Evolutionary conservation across 1,140 invertebrate genomes (phyloP), one percentile per base, ranked within the genome.

Genomic region (Drosophila azteca): DNA sequence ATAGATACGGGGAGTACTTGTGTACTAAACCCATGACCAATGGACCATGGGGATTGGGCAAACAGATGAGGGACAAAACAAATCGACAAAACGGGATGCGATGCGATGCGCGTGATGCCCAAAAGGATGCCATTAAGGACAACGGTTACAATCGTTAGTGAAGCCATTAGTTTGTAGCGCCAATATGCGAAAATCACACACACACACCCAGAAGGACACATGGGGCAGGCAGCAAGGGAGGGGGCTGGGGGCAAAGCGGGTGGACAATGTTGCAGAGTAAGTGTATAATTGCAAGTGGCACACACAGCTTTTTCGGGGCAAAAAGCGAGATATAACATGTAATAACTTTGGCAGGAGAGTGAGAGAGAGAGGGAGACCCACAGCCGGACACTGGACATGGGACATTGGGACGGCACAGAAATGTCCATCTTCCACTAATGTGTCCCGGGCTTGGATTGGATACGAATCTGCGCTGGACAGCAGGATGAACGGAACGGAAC

Each of bases 101-200:
- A 68, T 49, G 54, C 65, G 65, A 75, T 81, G 74, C 77, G 82
- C 78, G 81, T 85, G 82, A 85, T 87, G 74, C 43, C 73, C 82
- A 77, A 85, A 88, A 89, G 79, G 76, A 84, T 77, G 83, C 83
- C 84, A 88, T 88, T 89, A 88, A 83, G 71, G 79, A 73, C 83
- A 88, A 89, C 84, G 84, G 83, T 88, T 88, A 83, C 83, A 88
- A 89, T 83, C 84, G 83, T 89, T 88, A 87, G 83, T 87, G 79
- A 88, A 88, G 83, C 83, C 83, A 88, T 88, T 88, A 88, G 83
- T 89, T 88, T 60, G 72, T 43, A 79, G 71, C 70, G 68, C 79
- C 83, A 89, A 87, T 87, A 87, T 88, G 84, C 71, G 84, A 88
- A 88, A 88, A 88, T 87, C 84, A 79, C 66, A 74, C 49, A 71